Evolutionary conservation across 1,140 invertebrate species (phyloP).

Genomic region (Drosophila baimaii): DNA sequence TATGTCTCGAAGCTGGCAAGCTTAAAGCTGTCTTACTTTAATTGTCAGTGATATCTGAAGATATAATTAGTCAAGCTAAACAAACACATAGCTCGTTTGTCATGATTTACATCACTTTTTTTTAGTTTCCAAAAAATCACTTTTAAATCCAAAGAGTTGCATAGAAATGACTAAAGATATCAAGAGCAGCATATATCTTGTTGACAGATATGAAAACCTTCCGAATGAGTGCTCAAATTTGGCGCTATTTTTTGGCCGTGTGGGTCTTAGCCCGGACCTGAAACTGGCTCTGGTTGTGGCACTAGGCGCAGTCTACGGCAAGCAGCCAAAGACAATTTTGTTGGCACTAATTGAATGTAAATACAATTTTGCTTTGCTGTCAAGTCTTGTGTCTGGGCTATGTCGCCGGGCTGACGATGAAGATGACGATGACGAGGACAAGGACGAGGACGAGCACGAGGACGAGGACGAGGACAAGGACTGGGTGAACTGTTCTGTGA

Average conservation of each 20-base stretch:
- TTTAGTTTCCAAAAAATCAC: not conserved
- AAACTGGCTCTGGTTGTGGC: conserved; percentile 16
- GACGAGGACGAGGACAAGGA: conserved; percentile 5
- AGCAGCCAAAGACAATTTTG: conserved; percentile 82
- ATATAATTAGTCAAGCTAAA: not conserved
- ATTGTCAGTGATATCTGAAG: not conserved
- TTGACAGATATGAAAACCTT: conserved; percentile 6
- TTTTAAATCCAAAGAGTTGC: not conserved
- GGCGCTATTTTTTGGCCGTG: conserved; percentile 31
- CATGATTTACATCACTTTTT: not conserved
- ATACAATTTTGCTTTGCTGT: conserved; percentile 83
- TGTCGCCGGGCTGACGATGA: conserved; percentile 43
- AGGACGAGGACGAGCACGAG: not conserved
- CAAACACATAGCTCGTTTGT: not conserved
- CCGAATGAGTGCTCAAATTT: conserved; percentile 5
- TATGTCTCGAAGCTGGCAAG: not conserved
- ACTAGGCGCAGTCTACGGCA: conserved; percentile 71
- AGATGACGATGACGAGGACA: conserved; percentile 16
- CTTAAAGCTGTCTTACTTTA: not conserved
- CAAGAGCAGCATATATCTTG: not conserved
- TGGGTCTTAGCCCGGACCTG: not conserved
- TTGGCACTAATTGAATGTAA: conserved; percentile 83
- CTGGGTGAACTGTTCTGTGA: conserved; percentile 44
- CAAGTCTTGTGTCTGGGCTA: conserved; percentile 81
- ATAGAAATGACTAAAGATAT: not conserved